Conservation (phyloP, 2,797 vertebrate species). For the Ambastaia sidthimunki region DNA sequence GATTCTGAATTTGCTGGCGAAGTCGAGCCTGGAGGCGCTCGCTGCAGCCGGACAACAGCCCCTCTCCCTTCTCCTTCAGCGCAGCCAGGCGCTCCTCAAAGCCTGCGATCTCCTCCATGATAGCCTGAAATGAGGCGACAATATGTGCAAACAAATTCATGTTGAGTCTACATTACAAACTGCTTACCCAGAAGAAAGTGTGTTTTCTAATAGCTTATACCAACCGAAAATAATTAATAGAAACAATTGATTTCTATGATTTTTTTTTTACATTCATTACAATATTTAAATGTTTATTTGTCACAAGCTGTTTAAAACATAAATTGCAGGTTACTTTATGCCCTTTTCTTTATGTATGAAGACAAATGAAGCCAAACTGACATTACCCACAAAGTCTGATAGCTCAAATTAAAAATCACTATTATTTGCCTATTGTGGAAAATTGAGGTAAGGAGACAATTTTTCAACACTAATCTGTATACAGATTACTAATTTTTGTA, state of each 20-base stretch:
- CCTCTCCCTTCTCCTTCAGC: slow-evolving; percentile 86
- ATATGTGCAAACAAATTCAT: slow-evolving; percentile 22
- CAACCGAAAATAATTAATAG: background rate
- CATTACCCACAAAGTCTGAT: no score
- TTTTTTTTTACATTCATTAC: background rate
- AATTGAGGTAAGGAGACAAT: no score
- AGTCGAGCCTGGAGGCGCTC: slow-evolving; percentile 90
- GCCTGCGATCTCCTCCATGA: slow-evolving; percentile 96
- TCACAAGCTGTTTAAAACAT: no score
- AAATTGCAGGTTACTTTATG: no score
- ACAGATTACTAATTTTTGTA: no score
- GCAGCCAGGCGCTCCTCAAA: slow-evolving; percentile 91
- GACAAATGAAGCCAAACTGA: no score
- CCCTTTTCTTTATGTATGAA: no score
- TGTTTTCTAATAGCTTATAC: background rate
- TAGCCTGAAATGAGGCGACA: slow-evolving; percentile 79
- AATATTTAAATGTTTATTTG: no score
- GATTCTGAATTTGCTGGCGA: slow-evolving; percentile 87
- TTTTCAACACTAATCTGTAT: no score
- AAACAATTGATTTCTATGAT: background rate
- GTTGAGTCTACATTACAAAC: background rate
- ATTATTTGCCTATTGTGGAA: no score
- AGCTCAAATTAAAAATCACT: no score
- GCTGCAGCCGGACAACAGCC: slow-evolving; percentile 84
- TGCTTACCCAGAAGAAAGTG: background rate